Base-by-base conservation (phyloP, 2,888 invertebrate genomes). In the Alitta virens region DNA sequence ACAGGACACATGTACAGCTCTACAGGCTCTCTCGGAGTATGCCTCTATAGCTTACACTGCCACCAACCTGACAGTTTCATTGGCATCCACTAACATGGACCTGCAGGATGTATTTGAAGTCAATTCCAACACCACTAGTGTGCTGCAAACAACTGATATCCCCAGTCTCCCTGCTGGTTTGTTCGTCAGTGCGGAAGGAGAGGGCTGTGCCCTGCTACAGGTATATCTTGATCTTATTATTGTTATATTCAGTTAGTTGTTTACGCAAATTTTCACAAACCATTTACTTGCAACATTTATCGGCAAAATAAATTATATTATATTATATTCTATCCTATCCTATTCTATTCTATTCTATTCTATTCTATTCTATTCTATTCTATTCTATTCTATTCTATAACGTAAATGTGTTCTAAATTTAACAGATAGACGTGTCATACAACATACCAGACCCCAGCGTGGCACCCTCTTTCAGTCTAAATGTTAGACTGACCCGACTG, bases 1-100 rank as follows among this genome's bases (percentile, higher is more conserved):
- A 5, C 78, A 87, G 84, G 88, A 88, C 71, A 87, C 88, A 0
- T 85, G 86, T 1, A 83, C 88, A 14, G 87, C 86, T 3, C 79
- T 88, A 21, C 86, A 87, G 69, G 87, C 87, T 0, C 74, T 88
- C 14, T 83, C 87, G 0, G 85, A 85, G 70, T 88, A 86, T 72
- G 85, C 86, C 1, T 74, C 79, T 1, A 76, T 83, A 0, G 80
- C 86, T 61, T 82, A 81, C 55, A 78, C 78, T 16, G 81, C 82
- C 53, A 74, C 82, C 33, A 68, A 77, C 62, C 69, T 78, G 58
- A 68, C 68, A 14, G 60, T 71, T 16, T 24, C 55, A 25, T 49
- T 68, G 27, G 50, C 67, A 42, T 54, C 71, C 58, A 58, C 63
- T 56, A 65, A 67, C 55, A 27, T 65, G 53, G 80, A 82, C 21